A percentile compares a stretch with the other conserved stretches of the same genome.
These are phyloP conservation scores for Mylabris sibirica DNA, from an alignment of 2,888 invertebrate species.

Conservation along the genomic window DNA sequence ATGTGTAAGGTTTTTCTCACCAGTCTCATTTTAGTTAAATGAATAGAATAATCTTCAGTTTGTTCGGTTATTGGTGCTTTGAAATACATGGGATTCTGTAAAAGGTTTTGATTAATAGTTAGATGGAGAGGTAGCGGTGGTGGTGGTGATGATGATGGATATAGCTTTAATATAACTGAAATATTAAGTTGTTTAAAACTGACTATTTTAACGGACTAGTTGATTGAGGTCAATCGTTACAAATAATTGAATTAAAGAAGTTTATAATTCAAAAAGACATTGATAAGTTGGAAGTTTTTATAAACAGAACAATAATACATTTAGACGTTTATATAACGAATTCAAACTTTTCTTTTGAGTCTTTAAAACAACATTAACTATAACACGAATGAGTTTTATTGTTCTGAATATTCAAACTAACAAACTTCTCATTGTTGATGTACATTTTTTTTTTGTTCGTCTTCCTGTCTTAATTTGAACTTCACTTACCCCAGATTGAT, in stretches of 20 bases:
- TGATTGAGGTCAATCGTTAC: neutral
- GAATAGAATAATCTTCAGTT: neutral
- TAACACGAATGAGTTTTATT: neutral
- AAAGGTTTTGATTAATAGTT: neutral
- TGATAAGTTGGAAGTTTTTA: neutral
- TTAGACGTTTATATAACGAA: neutral
- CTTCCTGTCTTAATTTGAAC: neutral
- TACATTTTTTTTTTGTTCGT: neutral
- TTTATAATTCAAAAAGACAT: no score
- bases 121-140: neutral
- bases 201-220: neutral
- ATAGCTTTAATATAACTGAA: neutral
- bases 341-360: neutral
- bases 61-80: neutral
- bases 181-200: neutral
- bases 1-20: no score
- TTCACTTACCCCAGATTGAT: slow-evolving; percentile 79
- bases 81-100: neutral
- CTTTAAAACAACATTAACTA: slow-evolving; percentile 6
- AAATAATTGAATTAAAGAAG: no score
- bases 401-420: neutral
- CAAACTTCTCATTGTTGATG: neutral
- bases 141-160: slow-evolving; percentile 10
- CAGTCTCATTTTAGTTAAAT: neutral
- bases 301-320: neutral